A percentile compares a stretch with the other conserved stretches of the same genome.
These are phyloP conservation scores for Mormyrus lacerda DNA, from an alignment of 2,113 vertebrate species.

Conservation along the genomic window DNA sequence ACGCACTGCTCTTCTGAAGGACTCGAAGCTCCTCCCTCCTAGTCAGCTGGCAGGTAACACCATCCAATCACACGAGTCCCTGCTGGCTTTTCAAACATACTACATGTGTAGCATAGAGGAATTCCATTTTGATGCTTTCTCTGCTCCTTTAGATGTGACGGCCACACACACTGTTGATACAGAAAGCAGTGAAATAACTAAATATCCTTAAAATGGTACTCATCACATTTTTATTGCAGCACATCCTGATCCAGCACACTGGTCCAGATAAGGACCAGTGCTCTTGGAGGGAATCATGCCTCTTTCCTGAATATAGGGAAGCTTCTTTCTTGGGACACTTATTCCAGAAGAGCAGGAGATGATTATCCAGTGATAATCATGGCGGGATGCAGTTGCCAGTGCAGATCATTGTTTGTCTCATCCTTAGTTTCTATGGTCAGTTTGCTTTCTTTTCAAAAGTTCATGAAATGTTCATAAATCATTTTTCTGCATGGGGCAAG, in stretches of 20 bases:
- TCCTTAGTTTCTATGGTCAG: constrained; percentile 14
- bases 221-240: not conserved
- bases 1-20: constrained; percentile 2
- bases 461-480: constrained; percentile 38
- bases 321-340: not conserved
- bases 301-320: not conserved
- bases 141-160: not conserved
- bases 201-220: not conserved
- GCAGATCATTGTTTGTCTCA: not conserved
- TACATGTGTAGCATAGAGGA: not conserved
- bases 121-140: not conserved
- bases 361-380: not conserved
- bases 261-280: not conserved
- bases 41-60: constrained; percentile 24
- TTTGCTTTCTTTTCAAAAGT: constrained; percentile 34
- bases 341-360: not conserved
- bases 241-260: not conserved
- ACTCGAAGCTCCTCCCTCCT: constrained; percentile 23
- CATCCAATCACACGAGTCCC: constrained; percentile 32
- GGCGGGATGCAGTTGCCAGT: not conserved
- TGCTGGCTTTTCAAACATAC: not conserved
- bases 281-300: not conserved
- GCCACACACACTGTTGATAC: not conserved
- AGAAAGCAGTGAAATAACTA: not conserved
- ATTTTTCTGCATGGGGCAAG: constrained; percentile 51